A percentile compares a stretch with the other conserved stretches of the same genome.
phyloP scores from a whole-genome alignment of 2,888 invertebrate genomes.

The Hemistola chrysoprasaria region DNA sequence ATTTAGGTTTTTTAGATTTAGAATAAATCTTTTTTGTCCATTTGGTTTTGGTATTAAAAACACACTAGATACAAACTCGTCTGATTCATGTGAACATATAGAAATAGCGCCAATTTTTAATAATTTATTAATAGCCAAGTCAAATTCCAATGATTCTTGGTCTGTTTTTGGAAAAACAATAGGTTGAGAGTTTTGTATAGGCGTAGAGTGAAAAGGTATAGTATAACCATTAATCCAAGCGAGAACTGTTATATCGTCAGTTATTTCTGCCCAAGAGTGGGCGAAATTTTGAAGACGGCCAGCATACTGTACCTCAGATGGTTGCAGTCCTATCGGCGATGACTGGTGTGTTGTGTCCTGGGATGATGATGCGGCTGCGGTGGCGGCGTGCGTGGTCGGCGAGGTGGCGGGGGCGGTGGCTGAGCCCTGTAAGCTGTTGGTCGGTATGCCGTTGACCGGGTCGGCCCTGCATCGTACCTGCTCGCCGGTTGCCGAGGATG shows the following conservation, averaged over 20 bases:
- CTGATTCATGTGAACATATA: not conserved
- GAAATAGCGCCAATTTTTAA: not conserved
- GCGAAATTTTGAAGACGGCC: not conserved
- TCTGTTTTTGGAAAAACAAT: not conserved
- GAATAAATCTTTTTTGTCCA: no score
- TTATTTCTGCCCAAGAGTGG: not conserved
- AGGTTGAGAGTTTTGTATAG: not conserved
- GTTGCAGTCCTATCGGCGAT: not conserved
- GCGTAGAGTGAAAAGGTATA: not conserved
- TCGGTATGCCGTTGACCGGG: no score
- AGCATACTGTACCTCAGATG: slow-evolving; percentile 1
- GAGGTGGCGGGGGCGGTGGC: no score
- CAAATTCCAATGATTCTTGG: not conserved
- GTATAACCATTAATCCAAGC: slow-evolving; percentile 1
- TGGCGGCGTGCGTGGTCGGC: no score
- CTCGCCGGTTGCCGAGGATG: not conserved
- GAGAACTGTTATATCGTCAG: not conserved
- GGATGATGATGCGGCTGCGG: no score
- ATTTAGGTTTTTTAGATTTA: no score
- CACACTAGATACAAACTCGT: not conserved
- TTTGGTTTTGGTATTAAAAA: not conserved
- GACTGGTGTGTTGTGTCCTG: no score
- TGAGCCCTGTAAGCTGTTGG: no score
- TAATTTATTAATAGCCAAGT: not conserved
- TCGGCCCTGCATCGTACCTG: not conserved